A percentile compares a stretch with the other conserved stretches of the same genome.
phyloP scores from a whole-genome alignment of 1,140 invertebrate species.

The Calosoma granatense region DNA sequence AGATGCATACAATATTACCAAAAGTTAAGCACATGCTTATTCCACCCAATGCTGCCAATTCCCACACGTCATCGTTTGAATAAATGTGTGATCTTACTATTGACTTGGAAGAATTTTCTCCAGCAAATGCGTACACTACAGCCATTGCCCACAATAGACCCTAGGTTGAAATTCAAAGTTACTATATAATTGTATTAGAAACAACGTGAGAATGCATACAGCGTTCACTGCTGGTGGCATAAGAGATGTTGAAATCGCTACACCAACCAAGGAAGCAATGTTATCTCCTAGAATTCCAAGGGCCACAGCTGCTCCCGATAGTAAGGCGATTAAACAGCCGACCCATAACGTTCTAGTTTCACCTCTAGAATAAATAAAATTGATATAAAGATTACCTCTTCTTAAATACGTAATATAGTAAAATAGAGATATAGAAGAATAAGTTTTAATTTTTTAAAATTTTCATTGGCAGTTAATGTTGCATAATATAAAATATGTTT shows the following conservation, averaged over 20 bases:
- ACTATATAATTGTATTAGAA: slow-evolving; percentile 13
- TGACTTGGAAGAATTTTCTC: slow-evolving; percentile 16
- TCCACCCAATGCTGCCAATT: slow-evolving; percentile 48
- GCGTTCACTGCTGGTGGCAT: slow-evolving; percentile 69
- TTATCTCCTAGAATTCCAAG: slow-evolving; percentile 62
- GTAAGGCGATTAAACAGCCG: slow-evolving; percentile 55
- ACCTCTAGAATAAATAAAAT: slow-evolving; percentile 37
- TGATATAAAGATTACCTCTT: background rate
- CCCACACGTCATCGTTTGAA: slow-evolving; percentile 43
- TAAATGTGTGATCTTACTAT: slow-evolving; percentile 36
- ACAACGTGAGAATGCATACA: slow-evolving; percentile 30
- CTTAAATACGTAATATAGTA: too few relatives aligned
- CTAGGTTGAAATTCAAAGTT: slow-evolving; percentile 34
- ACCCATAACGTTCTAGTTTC: slow-evolving; percentile 52
- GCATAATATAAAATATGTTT: background rate
- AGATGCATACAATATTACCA: slow-evolving; percentile 62
- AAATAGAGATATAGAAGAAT: too few relatives aligned
- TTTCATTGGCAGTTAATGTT: too few relatives aligned
- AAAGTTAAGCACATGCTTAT: slow-evolving; percentile 58
- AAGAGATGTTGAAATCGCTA: slow-evolving; percentile 69
- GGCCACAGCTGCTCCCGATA: slow-evolving; percentile 66
- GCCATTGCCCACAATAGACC: slow-evolving; percentile 59
- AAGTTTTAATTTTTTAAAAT: too few relatives aligned
- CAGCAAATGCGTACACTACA: slow-evolving; percentile 32
- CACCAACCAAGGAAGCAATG: slow-evolving; percentile 63